Percentiles rank a stretch among this genome's conserved stretches.
phyloP scores from a whole-genome alignment of 1,140 invertebrate genomes.

The Drosophila murphyi region DNA sequence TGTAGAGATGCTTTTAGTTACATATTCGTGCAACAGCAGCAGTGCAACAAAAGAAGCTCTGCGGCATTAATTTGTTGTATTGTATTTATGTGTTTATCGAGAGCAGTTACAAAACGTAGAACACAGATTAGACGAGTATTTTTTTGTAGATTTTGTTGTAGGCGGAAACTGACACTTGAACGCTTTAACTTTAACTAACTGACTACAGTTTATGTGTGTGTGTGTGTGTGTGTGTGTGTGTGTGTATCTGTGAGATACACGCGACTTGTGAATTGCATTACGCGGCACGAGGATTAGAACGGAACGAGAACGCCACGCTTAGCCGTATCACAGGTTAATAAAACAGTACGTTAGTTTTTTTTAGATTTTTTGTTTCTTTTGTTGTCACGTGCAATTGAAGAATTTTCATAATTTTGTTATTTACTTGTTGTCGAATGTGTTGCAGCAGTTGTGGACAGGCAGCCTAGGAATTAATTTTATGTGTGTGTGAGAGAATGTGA shows the following conservation, averaged over 20 bases:
- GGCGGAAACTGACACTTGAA: conserved; percentile 63
- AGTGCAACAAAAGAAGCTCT: background rate
- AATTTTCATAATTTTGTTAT: conserved; percentile 4
- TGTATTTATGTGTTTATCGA: conserved; percentile 49
- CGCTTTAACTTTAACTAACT: conserved; percentile 26
- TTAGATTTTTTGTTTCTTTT: background rate
- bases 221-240: background rate
- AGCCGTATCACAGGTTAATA: conserved; percentile 9
- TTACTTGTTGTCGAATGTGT: conserved; percentile 10
- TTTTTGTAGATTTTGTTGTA: conserved; percentile 16
- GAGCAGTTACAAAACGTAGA: conserved; percentile 22
- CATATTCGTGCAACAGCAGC: conserved; percentile 7
- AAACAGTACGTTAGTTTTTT: conserved; percentile 12
- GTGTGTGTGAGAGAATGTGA: conserved; percentile 8
- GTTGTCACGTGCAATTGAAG: conserved; percentile 38
- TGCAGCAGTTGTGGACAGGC: conserved; percentile 37
- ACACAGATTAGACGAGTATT: conserved; percentile 39
- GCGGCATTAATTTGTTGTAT: conserved; percentile 48
- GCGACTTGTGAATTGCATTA: background rate
- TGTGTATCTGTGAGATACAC: conserved; percentile 30
- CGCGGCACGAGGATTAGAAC: conserved; percentile 32
- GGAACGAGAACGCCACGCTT: background rate
- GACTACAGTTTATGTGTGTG: conserved; percentile 15
- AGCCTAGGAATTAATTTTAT: conserved; percentile 30
- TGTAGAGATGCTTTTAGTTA: background rate